Evolutionary conservation across 2,113 vertebrate genomes (phyloP), one percentile per base, ranked within the genome.

Genomic region (Sigmodon hispidus): DNA sequence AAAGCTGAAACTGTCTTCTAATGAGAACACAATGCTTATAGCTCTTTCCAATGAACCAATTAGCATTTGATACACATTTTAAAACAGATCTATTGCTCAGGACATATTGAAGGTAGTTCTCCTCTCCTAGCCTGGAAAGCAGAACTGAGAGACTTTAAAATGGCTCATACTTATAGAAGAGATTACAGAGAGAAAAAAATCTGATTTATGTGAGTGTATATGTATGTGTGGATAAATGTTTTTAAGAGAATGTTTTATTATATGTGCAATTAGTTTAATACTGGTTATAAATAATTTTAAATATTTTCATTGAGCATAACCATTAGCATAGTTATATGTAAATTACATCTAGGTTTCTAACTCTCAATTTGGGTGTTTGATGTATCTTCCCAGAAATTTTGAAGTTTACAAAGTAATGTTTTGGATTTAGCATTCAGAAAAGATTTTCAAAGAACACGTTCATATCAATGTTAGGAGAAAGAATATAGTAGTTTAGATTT

Each of bases 1-100:
- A 97, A 97, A 85, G 75, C 10, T 94, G 11, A 96, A 98, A 97
- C 80, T 94, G 91, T 91, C 88, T 70, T 95, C 96, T 98, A 97
- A 97, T 97, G 94, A 97, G 90, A 96, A 97, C 89, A 85, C 10
- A 94, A 63, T 93, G 69, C n/a, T 87, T 92, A 5, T 89, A 97
- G 80, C 29, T 98, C 81, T 95, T 90, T 59, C 91, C 76, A 89
- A 43, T 36, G 93, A 6, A 88, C 1, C 31, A 84, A 83, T 85
- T 86, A 90, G 84, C 11, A 65, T 95, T 97, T 75, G 15, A 10
- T 61, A 59, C 21, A 7, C 92, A n/a, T 26, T 86, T 97, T 86
- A 77, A 90, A 96, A 69, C 1, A 61, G 11, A 59, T 43, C 8
- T 67, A 94, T 88, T 85, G 22, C 73, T 92, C 22, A 70, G 85